phyloP scores from a whole-genome alignment of 2,888 invertebrate genomes.

The Vanessa cardui region DNA sequence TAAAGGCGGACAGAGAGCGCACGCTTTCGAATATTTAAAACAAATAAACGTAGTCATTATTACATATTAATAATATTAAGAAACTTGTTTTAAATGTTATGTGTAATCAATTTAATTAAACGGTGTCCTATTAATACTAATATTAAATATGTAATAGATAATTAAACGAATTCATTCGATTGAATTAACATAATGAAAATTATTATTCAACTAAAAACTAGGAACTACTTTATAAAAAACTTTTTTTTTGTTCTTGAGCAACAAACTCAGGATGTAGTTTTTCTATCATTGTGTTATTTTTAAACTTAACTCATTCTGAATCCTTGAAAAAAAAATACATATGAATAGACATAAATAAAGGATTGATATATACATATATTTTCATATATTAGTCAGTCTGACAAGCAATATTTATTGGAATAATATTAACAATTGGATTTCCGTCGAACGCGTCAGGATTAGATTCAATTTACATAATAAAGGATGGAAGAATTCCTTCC shows the following conservation, averaged over 20 bases:
- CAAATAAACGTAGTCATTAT: not conserved
- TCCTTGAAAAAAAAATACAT: too few species aligned
- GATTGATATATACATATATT: not conserved
- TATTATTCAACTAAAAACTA: too few species aligned
- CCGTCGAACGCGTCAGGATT: slow-evolving; percentile 26
- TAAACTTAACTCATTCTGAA: too few species aligned
- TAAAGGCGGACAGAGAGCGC: slow-evolving; percentile 2
- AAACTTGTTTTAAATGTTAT: not conserved
- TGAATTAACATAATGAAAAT: too few species aligned
- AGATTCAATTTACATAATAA: slow-evolving; percentile 40
- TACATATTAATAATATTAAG: not conserved
- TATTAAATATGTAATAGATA: too few species aligned
- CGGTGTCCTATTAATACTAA: too few species aligned
- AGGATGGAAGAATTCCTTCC: slow-evolving; percentile 10
- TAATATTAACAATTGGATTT: slow-evolving; percentile 19
- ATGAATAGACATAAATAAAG: too few species aligned
- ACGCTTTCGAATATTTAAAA: slow-evolving; percentile 2
- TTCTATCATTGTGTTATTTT: too few species aligned
- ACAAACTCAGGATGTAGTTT: too few species aligned
- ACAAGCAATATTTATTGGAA: slow-evolving; percentile 10
- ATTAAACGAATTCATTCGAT: too few species aligned
- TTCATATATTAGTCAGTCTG: not conserved
- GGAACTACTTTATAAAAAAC: too few species aligned
- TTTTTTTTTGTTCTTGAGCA: too few species aligned
- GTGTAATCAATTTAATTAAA: not conserved